phyloP scores from a whole-genome alignment of 2,797 vertebrate genomes.

The Sebastes flavidus region DNA sequence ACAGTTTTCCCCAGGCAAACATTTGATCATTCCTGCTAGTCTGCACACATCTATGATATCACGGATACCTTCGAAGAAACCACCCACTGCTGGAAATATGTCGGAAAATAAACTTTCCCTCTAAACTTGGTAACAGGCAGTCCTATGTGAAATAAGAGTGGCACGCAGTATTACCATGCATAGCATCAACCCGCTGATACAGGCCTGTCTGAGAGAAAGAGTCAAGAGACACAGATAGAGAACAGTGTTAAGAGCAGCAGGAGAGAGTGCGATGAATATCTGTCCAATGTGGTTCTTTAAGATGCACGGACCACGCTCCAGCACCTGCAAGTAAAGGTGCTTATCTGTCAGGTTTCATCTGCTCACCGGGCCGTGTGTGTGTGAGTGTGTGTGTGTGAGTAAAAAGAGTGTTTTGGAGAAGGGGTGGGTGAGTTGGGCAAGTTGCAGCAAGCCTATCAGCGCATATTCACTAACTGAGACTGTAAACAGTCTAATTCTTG shows the following conservation, averaged over 20 bases:
- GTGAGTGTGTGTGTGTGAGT: conserved; percentile 20
- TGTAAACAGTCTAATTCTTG: conserved; percentile 28
- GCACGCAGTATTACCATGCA: conserved; percentile 18
- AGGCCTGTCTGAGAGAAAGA: conserved; percentile 21
- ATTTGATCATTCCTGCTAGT: conserved; percentile 1
- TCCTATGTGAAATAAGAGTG: not conserved
- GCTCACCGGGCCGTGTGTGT: conserved; percentile 24
- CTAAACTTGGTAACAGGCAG: not conserved
- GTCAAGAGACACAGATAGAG: conserved; percentile 27
- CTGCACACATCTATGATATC: conserved; percentile 9
- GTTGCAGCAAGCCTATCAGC: conserved; percentile 56
- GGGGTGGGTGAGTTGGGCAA: conserved; percentile 27
- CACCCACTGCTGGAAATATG: not conserved
- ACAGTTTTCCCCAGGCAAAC: not conserved
- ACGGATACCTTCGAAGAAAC: not conserved
- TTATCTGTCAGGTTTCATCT: conserved; percentile 70
- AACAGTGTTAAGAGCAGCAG: conserved; percentile 16
- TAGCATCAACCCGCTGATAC: not conserved
- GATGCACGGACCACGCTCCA: conserved; percentile 53
- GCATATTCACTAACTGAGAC: conserved; percentile 26
- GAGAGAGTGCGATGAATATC: conserved; percentile 63
- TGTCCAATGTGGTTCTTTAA: conserved; percentile 55
- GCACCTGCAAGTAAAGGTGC: conserved; percentile 64
- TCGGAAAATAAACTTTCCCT: not conserved
- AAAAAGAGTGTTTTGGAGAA: conserved; percentile 27